Evolutionary conservation across 2,888 invertebrate species (phyloP).

Genomic region (Meteorus cinctellus): DNA sequence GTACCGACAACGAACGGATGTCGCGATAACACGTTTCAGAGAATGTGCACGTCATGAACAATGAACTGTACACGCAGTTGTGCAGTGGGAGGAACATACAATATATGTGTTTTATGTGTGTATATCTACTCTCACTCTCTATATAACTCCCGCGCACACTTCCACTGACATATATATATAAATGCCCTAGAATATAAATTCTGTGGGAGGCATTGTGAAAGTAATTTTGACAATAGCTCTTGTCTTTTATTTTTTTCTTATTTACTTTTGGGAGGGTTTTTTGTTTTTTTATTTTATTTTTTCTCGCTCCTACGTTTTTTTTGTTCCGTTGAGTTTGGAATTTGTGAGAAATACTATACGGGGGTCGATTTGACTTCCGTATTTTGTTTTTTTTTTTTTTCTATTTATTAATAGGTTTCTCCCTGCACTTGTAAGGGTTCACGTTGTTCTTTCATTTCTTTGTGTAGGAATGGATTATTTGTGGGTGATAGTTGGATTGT

Average conservation of each 20-base stretch:
- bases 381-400: background rate
- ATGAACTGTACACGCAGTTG: conserved; percentile 46
- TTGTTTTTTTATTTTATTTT: background rate
- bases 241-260: conserved; percentile 2
- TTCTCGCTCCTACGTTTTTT: background rate
- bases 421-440: no score
- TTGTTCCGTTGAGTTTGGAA: background rate
- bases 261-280: background rate
- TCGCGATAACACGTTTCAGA: conserved; percentile 61
- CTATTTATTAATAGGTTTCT: background rate
- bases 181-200: conserved; percentile 33
- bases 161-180: conserved; percentile 25
- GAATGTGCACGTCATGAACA: conserved; percentile 57
- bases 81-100: conserved; percentile 29
- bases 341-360: background rate
- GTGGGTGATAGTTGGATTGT: no score
- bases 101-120: conserved; percentile 13
- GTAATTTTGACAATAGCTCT: conserved; percentile 7
- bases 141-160: conserved; percentile 3
- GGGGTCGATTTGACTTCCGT: background rate
- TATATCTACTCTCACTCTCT: conserved; percentile 20
- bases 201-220: conserved; percentile 29
- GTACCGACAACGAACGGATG: conserved; percentile 62
- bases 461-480: no score
- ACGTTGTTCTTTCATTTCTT: no score